Evolutionary conservation across 2,797 vertebrate species (phyloP), one percentile per base, ranked within the genome.

Genomic region (Amphiprion clarkii): DNA sequence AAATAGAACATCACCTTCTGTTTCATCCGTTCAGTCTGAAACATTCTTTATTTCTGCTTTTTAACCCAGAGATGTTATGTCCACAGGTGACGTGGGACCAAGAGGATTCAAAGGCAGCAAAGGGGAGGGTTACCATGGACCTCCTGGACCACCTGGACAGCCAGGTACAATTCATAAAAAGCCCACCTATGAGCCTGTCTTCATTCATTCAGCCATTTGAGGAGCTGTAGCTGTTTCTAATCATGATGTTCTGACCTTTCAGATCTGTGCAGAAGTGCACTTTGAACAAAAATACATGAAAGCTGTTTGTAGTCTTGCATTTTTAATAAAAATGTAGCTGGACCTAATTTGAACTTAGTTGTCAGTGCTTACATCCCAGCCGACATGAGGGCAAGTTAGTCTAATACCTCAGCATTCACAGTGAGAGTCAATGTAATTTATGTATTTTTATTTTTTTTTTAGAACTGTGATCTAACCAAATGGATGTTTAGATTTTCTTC

Each of bases 81-180:
- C 57, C 5, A 0, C 72, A 96, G 95, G 95, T 63, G 94, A 96
- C 52, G 79, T 65, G 3, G 95, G 95, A 74, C 71, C 58, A 36
- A 92, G 78, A 75, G 95, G 95, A 11, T 76, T 88, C 25, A 96
- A 95, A 86, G 95, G 95, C 49, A 89, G 64, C 65, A 94, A 94
- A 84, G 95, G 94, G 48, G 95, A 96, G 77, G 87, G 92, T 72
- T 86, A 90, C 40, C 70, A 19, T 7, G 95, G 95, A 77, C 88
- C 91, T 16, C 87, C 92, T 23, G 95, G 95, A 69, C 87, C 87
- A 59, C 85, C 92, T 52, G 95, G 95, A 71, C 93, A 79, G 75
- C 79, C 89, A 90, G 95, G 95, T 96, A 79, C 76, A 74, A 23
- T 14, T 13, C 42, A 23, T 42, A 57, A 29, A 83, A 67, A 59